Evolutionary conservation across 2,797 vertebrate species (phyloP).

Genomic region (Agapornis canus): DNA sequence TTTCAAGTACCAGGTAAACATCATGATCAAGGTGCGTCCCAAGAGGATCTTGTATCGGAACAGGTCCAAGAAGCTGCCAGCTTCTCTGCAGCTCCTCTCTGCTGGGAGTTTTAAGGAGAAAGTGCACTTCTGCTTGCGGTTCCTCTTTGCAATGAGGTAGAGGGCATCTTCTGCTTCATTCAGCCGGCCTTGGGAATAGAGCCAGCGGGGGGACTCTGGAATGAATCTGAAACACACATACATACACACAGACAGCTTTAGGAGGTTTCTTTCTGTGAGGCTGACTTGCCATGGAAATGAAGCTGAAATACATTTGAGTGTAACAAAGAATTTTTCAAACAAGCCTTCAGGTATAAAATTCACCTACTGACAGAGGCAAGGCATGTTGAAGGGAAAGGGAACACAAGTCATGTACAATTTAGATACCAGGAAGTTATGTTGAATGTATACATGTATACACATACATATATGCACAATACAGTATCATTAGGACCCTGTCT

Average conservation of each 20-base stretch:
- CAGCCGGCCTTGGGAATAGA: constrained; percentile 80
- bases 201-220: constrained; percentile 85
- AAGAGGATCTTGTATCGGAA: constrained; percentile 76
- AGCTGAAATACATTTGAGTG: background rate
- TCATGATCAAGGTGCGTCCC: constrained; percentile 81
- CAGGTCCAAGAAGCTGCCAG: constrained; percentile 75
- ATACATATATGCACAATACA: background rate
- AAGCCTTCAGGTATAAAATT: background rate
- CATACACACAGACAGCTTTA: background rate
- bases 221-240: constrained; percentile 75
- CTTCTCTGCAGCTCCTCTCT: constrained; percentile 47
- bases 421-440: background rate
- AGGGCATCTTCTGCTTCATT: constrained; percentile 79
- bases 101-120: constrained; percentile 70
- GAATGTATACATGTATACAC: background rate
- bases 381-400: background rate
- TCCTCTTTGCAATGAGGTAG: constrained; percentile 78
- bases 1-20: constrained; percentile 80
- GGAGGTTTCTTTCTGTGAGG: background rate
- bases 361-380: background rate
- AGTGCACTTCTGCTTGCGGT: constrained; percentile 70
- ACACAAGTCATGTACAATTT: accelerated
- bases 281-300: background rate
- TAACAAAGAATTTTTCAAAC: background rate
- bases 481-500: background rate